Evolutionary conservation across 2,113 vertebrate genomes (phyloP).

Genomic region (Rhagologus leucostigma): DNA sequence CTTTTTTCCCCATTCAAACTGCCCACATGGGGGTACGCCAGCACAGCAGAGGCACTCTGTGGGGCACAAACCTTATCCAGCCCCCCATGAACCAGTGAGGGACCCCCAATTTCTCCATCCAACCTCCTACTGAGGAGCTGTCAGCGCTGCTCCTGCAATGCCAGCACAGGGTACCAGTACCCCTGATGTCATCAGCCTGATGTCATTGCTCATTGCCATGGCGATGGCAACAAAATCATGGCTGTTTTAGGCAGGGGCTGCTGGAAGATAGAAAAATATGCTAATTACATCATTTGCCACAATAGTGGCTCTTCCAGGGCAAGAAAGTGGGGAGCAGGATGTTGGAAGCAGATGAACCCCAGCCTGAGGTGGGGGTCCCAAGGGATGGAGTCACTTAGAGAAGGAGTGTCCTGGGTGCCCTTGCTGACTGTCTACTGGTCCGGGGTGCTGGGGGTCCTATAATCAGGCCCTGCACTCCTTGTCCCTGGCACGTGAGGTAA

Average conservation of each 20-base stretch:
- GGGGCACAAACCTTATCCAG: not conserved
- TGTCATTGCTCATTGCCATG: not conserved
- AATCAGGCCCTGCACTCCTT: not conserved
- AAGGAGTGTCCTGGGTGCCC: not conserved
- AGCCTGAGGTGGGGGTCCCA: not conserved
- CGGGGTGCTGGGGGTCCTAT: rapidly evolving
- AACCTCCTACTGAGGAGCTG: not conserved
- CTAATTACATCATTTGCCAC: not conserved
- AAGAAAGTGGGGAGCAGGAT: not conserved
- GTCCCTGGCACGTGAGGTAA: not conserved
- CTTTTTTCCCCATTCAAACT: not conserved
- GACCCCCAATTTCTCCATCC: not conserved
- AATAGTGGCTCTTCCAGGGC: not conserved
- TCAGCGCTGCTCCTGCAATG: not conserved
- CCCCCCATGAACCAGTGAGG: not conserved
- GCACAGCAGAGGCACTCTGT: not conserved
- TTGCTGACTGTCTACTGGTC: not conserved
- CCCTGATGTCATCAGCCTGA: not conserved
- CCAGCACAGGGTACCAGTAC: not conserved
- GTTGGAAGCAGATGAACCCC: not conserved
- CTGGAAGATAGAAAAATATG: not conserved
- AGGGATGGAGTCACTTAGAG: not conserved
- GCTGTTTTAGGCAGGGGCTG: not conserved
- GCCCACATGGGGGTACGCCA: not conserved
- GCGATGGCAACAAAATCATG: not conserved